A percentile compares a stretch with the other conserved stretches of the same genome.
These are phyloP conservation scores for Aspidiotus rigidus DNA, from an alignment of 2,888 invertebrate species.

Conservation along the genomic window DNA sequence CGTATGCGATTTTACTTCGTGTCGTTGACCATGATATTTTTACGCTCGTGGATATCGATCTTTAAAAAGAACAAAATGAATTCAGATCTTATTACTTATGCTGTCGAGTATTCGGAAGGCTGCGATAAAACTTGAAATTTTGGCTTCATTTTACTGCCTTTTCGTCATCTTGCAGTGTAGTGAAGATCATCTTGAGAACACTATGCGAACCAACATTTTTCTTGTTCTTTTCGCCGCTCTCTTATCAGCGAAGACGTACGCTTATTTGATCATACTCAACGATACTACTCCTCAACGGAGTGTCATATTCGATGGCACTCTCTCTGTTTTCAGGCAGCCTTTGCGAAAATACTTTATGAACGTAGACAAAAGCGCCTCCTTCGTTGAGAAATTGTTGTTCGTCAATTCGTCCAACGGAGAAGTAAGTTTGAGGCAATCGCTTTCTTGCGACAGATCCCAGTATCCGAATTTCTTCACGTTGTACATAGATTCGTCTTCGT, in stretches of 20 bases:
- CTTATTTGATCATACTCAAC: slow-evolving; percentile 22
- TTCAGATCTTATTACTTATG: background rate
- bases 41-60: background rate
- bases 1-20: background rate
- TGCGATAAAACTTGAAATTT: slow-evolving; percentile 25
- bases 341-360: slow-evolving; percentile 63
- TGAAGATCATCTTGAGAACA: background rate
- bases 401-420: slow-evolving; percentile 67
- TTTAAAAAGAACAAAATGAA: background rate
- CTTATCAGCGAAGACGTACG: background rate
- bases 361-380: slow-evolving; percentile 68
- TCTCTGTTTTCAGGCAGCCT: slow-evolving; percentile 20
- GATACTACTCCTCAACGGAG: slow-evolving; percentile 3
- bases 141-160: background rate
- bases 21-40: background rate
- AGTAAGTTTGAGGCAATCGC: slow-evolving; percentile 59
- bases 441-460: slow-evolving; percentile 69
- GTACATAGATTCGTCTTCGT: slow-evolving; percentile 77
- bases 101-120: slow-evolving; percentile 9
- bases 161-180: background rate
- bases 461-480: slow-evolving; percentile 78
- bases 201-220: background rate
- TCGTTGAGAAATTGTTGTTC: slow-evolving; percentile 65
- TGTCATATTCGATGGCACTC: slow-evolving; percentile 23
- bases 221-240: background rate